These are phyloP conservation scores for Mesorhabditis spiculigera DNA, from an alignment of 2,888 invertebrate species.

Conservation along the genomic window DNA sequence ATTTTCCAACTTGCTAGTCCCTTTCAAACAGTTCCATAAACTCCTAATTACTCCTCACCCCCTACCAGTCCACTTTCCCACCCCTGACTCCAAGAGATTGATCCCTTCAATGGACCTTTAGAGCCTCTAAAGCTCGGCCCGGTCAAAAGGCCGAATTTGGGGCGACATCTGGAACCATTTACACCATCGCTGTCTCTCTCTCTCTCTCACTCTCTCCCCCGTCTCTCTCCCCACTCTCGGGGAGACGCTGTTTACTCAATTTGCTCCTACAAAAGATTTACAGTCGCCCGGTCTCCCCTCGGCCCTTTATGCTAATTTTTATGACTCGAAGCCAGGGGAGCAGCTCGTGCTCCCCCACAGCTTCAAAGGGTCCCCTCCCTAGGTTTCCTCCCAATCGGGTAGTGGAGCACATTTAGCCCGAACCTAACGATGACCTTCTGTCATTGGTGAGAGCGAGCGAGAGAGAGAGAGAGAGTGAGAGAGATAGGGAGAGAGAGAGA, in stretches of 20 bases:
- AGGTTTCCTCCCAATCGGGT: too few relatives aligned
- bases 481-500: too few relatives aligned
- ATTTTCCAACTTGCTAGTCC: too few relatives aligned
- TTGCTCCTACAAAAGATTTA: conserved; percentile 5
- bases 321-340: not conserved
- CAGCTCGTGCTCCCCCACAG: too few relatives aligned
- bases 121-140: not conserved
- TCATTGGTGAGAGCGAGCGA: too few relatives aligned
- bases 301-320: conserved; percentile 3
- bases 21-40: too few relatives aligned
- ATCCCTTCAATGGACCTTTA: not conserved
- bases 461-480: too few relatives aligned
- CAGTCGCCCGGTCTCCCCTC: not conserved
- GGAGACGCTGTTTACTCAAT: not conserved
- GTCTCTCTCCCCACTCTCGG: not conserved
- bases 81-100: not conserved
- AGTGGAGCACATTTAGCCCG: too few relatives aligned
- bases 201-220: too few relatives aligned
- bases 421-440: too few relatives aligned
- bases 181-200: not conserved
- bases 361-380: too few relatives aligned
- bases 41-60: not conserved
- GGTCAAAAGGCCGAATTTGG: too few relatives aligned
- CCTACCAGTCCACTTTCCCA: not conserved
- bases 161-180: not conserved